phyloP scores from a whole-genome alignment of 2,888 invertebrate genomes.

The Nephrotoma guestfalica region DNA sequence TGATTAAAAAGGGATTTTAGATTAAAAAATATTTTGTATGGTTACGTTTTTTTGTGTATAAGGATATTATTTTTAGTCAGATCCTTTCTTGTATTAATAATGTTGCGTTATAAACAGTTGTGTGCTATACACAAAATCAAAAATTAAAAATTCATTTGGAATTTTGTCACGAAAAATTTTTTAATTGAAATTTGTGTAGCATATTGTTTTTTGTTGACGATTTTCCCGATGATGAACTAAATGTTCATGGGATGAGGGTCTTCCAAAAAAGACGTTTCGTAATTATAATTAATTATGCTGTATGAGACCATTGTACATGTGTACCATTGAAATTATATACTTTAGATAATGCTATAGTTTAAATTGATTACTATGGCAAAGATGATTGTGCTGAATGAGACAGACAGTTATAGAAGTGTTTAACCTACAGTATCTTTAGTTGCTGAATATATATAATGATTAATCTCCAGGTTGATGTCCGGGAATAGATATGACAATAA shows the following conservation, averaged over 20 bases:
- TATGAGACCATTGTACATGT: not conserved
- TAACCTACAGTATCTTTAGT: too few relatives aligned
- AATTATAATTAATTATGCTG: not conserved
- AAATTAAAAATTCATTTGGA: not conserved
- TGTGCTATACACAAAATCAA: not conserved
- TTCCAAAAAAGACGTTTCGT: not conserved
- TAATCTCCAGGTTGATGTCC: too few relatives aligned
- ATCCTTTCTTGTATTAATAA: not conserved
- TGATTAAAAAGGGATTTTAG: slow-evolving; percentile 4
- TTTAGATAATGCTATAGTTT: too few relatives aligned
- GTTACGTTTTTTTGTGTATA: not conserved
- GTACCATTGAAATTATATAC: not conserved
- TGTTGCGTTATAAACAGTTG: not conserved
- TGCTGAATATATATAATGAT: too few relatives aligned
- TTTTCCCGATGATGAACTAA: not conserved
- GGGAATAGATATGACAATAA: too few relatives aligned
- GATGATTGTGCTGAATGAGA: too few relatives aligned
- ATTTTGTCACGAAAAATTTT: not conserved
- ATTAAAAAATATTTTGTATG: not conserved
- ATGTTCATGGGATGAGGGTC: not conserved
- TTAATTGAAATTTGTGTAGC: not conserved
- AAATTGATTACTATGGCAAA: too few relatives aligned
- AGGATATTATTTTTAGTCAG: not conserved
- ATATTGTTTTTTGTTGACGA: not conserved
- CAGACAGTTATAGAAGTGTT: too few relatives aligned